These are phyloP conservation scores for Ennomos quercinarius DNA, from an alignment of 2,888 invertebrate species.

Conservation along the genomic window DNA sequence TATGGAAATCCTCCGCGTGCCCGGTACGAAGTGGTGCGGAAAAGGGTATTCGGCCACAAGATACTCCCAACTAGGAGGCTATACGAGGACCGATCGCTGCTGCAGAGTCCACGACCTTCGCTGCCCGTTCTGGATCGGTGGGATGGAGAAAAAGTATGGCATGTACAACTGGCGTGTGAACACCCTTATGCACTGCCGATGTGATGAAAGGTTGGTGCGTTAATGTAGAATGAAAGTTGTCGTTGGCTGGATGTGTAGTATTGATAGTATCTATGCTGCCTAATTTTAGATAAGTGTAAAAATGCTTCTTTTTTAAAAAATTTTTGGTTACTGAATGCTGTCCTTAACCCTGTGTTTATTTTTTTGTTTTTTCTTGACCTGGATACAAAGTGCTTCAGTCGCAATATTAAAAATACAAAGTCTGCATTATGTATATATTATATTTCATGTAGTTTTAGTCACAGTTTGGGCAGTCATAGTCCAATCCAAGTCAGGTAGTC, in stretches of 20 bases:
- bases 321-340: not conserved
- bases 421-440: too few relatives aligned
- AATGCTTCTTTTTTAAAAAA: too few relatives aligned
- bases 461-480: too few relatives aligned
- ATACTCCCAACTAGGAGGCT: slow-evolving; percentile 93
- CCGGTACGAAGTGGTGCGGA: slow-evolving; percentile 98
- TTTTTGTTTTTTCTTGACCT: too few relatives aligned
- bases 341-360: too few relatives aligned
- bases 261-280: not conserved
- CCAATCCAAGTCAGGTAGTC: too few relatives aligned
- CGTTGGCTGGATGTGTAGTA: slow-evolving; percentile 2
- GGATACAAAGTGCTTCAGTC: too few relatives aligned
- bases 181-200: slow-evolving; percentile 96
- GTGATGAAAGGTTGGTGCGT: slow-evolving; percentile 92
- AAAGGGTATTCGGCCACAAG: slow-evolving; percentile 92
- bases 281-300: too few relatives aligned
- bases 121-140: slow-evolving; percentile 94
- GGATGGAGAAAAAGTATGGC: slow-evolving; percentile 93
- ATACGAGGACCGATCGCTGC: slow-evolving; percentile 93
- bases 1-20: slow-evolving; percentile 90
- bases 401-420: too few relatives aligned
- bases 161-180: slow-evolving; percentile 95
- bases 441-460: too few relatives aligned
- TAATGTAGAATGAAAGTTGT: slow-evolving; percentile 7
- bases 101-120: slow-evolving; percentile 94